Evolutionary conservation across 1,140 invertebrate genomes (phyloP).

Genomic region (Drosophila baimaii): DNA sequence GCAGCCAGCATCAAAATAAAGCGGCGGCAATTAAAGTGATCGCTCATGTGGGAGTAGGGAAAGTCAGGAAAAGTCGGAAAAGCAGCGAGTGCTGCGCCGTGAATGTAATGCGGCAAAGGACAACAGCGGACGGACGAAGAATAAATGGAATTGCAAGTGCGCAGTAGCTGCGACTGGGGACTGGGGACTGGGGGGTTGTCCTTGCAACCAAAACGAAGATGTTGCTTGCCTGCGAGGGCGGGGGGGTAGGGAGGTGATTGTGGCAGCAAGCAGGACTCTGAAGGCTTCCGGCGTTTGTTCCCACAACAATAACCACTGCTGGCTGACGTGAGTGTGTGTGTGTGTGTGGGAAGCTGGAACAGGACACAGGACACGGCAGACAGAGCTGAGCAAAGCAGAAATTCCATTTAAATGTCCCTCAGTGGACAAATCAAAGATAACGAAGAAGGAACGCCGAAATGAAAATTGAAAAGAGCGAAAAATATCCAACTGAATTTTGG

Average conservation of each 20-base stretch:
- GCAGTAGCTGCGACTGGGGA: conserved; percentile 4
- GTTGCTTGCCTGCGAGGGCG: conserved; percentile 2
- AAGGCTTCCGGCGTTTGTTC: conserved; percentile 58
- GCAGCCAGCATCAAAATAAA: conserved; percentile 25
- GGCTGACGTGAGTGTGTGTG: conserved; percentile 22
- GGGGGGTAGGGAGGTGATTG: no score
- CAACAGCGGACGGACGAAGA: neutral
- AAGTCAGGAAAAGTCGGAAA: neutral
- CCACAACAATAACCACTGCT: conserved; percentile 19
- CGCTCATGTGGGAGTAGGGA: conserved; percentile 46
- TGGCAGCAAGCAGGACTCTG: conserved; percentile 5
- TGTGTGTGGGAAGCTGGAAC: conserved; percentile 9
- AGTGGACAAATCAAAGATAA: conserved; percentile 79
- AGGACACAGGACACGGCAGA: neutral
- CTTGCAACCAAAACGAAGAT: conserved; percentile 48
- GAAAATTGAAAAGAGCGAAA: conserved; percentile 61
- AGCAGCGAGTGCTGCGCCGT: conserved; percentile 18
- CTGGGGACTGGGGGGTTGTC: conserved; percentile 29
- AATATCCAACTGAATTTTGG: neutral
- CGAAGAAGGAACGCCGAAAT: conserved; percentile 40
- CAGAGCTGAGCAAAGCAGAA: conserved; percentile 19
- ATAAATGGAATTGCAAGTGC: conserved; percentile 32
- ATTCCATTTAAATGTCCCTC: conserved; percentile 78
- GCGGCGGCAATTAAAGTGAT: conserved; percentile 71
- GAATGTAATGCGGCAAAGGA: conserved; percentile 44